phyloP scores from a whole-genome alignment of 1,140 invertebrate species.

The Hormaphis cornu region DNA sequence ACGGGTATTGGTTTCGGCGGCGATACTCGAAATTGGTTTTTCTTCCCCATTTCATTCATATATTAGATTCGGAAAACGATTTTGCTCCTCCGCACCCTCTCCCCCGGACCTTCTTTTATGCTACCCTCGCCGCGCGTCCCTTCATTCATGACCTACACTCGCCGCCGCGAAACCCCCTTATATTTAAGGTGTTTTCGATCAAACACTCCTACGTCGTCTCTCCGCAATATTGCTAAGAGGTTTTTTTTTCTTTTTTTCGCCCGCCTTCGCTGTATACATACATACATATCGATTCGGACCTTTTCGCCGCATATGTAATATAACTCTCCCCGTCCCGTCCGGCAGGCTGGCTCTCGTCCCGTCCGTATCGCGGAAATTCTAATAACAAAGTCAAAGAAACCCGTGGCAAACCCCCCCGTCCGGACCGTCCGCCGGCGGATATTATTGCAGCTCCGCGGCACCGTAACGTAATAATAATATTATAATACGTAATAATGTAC shows the following conservation, averaged over 20 bases:
- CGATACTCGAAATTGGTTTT: slow-evolving; percentile 35
- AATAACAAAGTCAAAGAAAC: slow-evolving; percentile 31
- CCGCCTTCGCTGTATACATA: no score
- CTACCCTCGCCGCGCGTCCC: background rate
- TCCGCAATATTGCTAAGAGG: slow-evolving; percentile 32
- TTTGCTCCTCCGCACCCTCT: background rate
- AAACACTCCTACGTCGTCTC: slow-evolving; percentile 32
- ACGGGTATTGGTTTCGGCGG: slow-evolving; percentile 34
- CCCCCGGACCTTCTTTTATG: background rate
- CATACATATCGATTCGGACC: slow-evolving; percentile 31
- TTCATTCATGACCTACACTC: slow-evolving; percentile 32
- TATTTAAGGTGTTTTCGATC: slow-evolving; percentile 33
- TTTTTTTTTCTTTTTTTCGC: no score
- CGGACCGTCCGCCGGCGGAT: background rate
- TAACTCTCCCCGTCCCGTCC: slow-evolving; percentile 16
- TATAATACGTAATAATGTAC: no score
- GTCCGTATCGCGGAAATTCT: slow-evolving; percentile 28
- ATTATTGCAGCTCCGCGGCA: no score
- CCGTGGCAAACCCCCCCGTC: background rate
- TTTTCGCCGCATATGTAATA: slow-evolving; percentile 32
- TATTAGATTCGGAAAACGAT: slow-evolving; percentile 34
- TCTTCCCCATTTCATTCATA: slow-evolving; percentile 35
- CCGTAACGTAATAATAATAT: no score
- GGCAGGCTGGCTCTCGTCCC: background rate
- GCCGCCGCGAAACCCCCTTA: slow-evolving; percentile 14